Evolutionary conservation across 1,140 invertebrate genomes (phyloP), one percentile per base, ranked within the genome.

Genomic region (Aphelenchoides besseyi): DNA sequence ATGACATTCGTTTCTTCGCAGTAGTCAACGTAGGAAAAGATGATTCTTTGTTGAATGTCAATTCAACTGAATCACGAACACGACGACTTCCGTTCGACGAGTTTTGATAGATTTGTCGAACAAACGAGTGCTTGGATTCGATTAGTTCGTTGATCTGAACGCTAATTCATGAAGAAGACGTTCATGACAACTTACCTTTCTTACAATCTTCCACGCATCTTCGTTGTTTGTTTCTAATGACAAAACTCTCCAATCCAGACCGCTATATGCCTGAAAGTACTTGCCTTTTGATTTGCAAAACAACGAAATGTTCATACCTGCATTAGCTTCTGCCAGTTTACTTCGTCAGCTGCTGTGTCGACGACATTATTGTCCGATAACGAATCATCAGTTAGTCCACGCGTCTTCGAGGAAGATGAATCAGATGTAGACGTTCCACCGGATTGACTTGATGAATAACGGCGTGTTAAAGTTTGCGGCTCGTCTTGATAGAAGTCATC

Each of bases 121-220:
- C 28, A 30, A 28, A 3, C n/a, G 68, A 69, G 9, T 70, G 23
- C 8, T 66, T 63, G 9, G 68, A 26, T 16, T 69, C 68, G 53
- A 69, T 70, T 3, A 69, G 29, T 32, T 69, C 68, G 55, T 32
- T 68, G 23, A 68, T 68, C 66, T 68, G 28, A 68, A 68, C n/a
- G 12, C 5, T 9, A 8, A 53, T 26, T n/a, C 5, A 69, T 9
- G 55, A 16, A 16, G 3, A 16, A 68, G 62, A 3, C 32, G 8
- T 33, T 3, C 30, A n/a, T 5, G n/a, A 67, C 5, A 30, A 33
- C 3, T 53, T 36, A 70, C 53, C 53, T 69, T 66, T 16, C 26
- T 70, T 2, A 26, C 53, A 66, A 69, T 69, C 33, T 69, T 30
- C 26, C 61, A 30, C 26, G 32, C 57, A 26, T 69, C 68, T 23